phyloP scores from a whole-genome alignment of 2,113 vertebrate genomes.

The Leucoraja erinaceus region DNA sequence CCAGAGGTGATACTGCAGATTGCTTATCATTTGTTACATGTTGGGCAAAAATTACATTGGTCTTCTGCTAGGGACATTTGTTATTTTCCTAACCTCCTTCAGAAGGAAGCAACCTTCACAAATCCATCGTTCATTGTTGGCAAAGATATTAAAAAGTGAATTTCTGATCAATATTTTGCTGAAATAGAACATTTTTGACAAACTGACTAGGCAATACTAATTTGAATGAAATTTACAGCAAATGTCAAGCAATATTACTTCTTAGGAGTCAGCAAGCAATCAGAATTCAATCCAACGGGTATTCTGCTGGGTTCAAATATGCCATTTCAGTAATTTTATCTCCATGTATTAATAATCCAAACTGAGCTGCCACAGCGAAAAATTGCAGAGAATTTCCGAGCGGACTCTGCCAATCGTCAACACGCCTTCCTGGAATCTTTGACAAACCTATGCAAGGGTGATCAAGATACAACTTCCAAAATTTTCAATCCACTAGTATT shows the following conservation, averaged over 20 bases:
- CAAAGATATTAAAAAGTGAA: background rate
- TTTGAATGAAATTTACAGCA: constrained; percentile 8
- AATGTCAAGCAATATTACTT: background rate
- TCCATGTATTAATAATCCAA: background rate
- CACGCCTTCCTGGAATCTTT: background rate
- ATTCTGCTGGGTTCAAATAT: background rate
- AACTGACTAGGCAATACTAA: background rate
- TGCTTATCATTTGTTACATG: no score
- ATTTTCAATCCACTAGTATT: background rate
- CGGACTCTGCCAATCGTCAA: background rate
- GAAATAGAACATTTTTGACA: background rate
- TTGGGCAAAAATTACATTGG: background rate
- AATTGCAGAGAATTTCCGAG: background rate
- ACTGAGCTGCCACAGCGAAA: background rate
- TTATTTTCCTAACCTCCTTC: background rate
- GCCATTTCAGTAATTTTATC: background rate
- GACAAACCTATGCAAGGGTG: background rate
- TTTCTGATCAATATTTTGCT: background rate
- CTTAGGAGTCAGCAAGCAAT: background rate
- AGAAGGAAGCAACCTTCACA: background rate
- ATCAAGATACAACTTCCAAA: background rate
- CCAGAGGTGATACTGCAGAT: no score
- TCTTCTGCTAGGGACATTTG: background rate
- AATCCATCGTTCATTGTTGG: background rate
- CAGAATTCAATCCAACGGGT: background rate